These are phyloP conservation scores for Noctuana brunneofusca DNA, from an alignment of 2,888 invertebrate genomes.

Conservation along the genomic window DNA sequence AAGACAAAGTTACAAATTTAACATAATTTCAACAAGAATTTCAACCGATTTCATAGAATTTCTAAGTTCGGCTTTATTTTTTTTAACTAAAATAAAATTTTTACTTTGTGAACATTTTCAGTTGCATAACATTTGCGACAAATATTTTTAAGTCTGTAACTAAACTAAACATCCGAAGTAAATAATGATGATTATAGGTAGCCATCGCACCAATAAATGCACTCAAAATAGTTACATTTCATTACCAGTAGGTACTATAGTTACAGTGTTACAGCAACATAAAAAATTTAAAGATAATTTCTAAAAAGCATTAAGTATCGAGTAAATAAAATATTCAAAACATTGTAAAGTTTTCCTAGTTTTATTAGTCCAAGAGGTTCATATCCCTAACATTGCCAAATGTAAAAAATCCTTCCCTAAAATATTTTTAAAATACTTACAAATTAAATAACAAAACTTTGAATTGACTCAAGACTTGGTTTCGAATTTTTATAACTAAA, in stretches of 20 bases:
- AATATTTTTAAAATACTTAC: conserved; percentile 35
- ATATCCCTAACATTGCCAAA: conserved; percentile 2
- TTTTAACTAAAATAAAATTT: too few species aligned
- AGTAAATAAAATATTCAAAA: too few species aligned
- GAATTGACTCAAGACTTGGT: conserved; percentile 37
- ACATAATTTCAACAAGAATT: not conserved
- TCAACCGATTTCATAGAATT: too few species aligned
- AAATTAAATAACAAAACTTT: conserved; percentile 49
- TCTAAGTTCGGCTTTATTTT: not conserved
- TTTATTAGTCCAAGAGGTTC: not conserved
- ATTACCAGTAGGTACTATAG: not conserved
- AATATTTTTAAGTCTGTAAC: too few species aligned
- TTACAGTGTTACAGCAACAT: not conserved
- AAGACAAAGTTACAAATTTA: not conserved
- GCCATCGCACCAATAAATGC: too few species aligned
- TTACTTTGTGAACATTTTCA: not conserved
- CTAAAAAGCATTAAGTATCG: too few species aligned
- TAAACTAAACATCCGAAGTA: too few species aligned
- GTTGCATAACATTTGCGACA: not conserved
- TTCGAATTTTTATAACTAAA: conserved; percentile 36
- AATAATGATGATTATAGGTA: too few species aligned
- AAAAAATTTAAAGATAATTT: not conserved
- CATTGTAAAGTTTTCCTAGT: not conserved
- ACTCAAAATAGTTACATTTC: not conserved
- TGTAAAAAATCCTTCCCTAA: not conserved